A percentile compares a stretch with the other conserved stretches of the same genome.
phyloP scores from a whole-genome alignment of 2,888 invertebrate species.

The Lypha dubia region DNA sequence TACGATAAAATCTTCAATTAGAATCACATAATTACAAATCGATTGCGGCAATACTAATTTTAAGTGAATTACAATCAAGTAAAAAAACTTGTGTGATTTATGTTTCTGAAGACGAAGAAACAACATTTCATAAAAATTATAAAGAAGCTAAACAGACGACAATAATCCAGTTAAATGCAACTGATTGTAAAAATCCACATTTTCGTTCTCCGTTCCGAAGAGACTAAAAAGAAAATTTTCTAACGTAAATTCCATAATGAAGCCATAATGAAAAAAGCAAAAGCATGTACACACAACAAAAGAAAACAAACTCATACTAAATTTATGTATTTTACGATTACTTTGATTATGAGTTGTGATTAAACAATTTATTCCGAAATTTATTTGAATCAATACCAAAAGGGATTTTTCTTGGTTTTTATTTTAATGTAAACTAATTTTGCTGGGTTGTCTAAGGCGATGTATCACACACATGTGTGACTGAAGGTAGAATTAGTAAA shows the following conservation, averaged over 20 bases:
- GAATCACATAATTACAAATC: neutral
- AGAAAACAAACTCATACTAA: too few relatives aligned
- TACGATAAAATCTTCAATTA: neutral
- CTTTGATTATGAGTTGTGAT: too few relatives aligned
- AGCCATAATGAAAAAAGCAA: conserved; percentile 31
- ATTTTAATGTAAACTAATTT: too few relatives aligned
- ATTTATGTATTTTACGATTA: too few relatives aligned
- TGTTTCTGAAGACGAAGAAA: neutral
- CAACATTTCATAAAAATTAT: conserved; percentile 12
- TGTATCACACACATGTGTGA: too few relatives aligned
- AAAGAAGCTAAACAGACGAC: conserved; percentile 22
- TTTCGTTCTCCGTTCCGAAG: conserved; percentile 10
- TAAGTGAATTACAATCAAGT: conserved; percentile 40
- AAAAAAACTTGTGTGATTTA: neutral
- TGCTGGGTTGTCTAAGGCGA: too few relatives aligned
- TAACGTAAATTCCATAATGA: conserved; percentile 56
- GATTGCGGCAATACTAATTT: conserved; percentile 35
- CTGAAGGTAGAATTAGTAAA: too few relatives aligned
- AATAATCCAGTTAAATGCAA: conserved; percentile 28
- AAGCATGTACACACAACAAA: neutral
- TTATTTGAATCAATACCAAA: too few relatives aligned
- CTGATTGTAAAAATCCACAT: conserved; percentile 29
- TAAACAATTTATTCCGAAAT: too few relatives aligned
- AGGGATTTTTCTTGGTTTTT: too few relatives aligned
- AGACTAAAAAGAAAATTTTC: conserved; percentile 31